Evolutionary conservation across 1,140 invertebrate genomes (phyloP).

Genomic region (Pseudobourletiella spinata): DNA sequence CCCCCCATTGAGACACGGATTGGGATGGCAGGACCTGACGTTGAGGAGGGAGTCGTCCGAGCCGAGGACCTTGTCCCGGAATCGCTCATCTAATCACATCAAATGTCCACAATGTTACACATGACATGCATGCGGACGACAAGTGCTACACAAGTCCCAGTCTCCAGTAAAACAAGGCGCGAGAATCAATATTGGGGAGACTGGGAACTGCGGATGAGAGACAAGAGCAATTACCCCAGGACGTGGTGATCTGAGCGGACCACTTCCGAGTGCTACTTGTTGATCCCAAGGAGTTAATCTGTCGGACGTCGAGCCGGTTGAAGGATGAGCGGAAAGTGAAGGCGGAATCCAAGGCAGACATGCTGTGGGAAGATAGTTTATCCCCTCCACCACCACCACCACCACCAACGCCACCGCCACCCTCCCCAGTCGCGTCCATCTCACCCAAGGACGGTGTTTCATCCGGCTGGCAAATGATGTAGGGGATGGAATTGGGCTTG

Average conservation of each 20-base stretch:
- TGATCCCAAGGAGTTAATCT: constrained; percentile 27
- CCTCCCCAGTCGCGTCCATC: too few species aligned
- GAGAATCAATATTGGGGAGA: neutral
- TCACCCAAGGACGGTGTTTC: too few species aligned
- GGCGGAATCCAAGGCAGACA: constrained; percentile 16
- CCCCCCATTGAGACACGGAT: constrained; percentile 58
- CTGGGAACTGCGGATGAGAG: constrained; percentile 4
- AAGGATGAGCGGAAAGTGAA: constrained; percentile 36
- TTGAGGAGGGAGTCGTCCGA: constrained; percentile 27
- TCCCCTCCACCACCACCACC: constrained; percentile 26
- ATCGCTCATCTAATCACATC: constrained; percentile 33
- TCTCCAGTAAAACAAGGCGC: neutral
- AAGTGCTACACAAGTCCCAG: neutral
- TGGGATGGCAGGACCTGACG: constrained; percentile 52
- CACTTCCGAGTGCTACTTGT: constrained; percentile 10
- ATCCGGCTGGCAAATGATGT: constrained; percentile 51
- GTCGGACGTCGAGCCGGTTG: constrained; percentile 36
- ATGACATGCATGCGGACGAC: neutral
- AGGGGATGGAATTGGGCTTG: constrained; percentile 50
- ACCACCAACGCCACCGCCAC: constrained; percentile 48
- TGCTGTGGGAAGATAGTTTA: constrained; percentile 6
- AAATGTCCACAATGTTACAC: neutral
- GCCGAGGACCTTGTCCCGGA: constrained; percentile 27
- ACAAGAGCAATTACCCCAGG: constrained; percentile 19
- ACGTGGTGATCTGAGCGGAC: constrained; percentile 27